phyloP scores from a whole-genome alignment of 2,797 vertebrate species.

The Bradypus variegatus region DNA sequence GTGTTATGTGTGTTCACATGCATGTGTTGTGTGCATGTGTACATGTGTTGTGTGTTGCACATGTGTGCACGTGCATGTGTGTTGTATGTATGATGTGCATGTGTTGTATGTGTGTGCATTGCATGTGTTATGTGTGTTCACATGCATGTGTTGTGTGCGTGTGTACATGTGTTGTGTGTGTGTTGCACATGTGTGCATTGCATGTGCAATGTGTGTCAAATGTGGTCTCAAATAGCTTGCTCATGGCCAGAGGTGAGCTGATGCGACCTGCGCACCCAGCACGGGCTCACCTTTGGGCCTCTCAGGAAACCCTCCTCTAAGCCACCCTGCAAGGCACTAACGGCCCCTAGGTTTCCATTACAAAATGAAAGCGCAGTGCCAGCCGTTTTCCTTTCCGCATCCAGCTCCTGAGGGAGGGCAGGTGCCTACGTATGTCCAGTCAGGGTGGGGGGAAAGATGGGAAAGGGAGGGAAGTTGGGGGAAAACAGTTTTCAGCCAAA shows the following conservation, averaged over 20 bases:
- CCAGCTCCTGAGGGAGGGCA: background rate
- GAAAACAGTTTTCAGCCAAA: constrained; percentile 11
- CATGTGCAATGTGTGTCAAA: too few species aligned
- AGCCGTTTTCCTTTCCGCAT: background rate
- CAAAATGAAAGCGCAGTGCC: background rate
- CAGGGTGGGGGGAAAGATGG: too few species aligned
- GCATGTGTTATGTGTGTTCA: too few species aligned
- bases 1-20: too few species aligned
- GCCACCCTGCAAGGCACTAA: background rate
- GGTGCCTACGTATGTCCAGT: background rate
- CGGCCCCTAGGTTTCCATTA: background rate
- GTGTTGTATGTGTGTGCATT: too few species aligned
- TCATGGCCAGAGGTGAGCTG: background rate
- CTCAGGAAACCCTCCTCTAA: background rate
- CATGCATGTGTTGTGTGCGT: too few species aligned
- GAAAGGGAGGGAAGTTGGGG: background rate
- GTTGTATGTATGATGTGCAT: too few species aligned
- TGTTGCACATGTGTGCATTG: fast-evolving
- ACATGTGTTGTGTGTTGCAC: too few species aligned
- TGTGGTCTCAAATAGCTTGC: background rate
- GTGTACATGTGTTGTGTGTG: too few species aligned
- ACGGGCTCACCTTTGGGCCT: background rate
- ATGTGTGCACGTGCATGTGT: too few species aligned
- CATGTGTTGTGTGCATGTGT: too few species aligned
- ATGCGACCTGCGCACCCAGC: background rate